These are phyloP conservation scores for Sitobion miscanthi DNA, from an alignment of 1,140 invertebrate genomes.

Conservation along the genomic window DNA sequence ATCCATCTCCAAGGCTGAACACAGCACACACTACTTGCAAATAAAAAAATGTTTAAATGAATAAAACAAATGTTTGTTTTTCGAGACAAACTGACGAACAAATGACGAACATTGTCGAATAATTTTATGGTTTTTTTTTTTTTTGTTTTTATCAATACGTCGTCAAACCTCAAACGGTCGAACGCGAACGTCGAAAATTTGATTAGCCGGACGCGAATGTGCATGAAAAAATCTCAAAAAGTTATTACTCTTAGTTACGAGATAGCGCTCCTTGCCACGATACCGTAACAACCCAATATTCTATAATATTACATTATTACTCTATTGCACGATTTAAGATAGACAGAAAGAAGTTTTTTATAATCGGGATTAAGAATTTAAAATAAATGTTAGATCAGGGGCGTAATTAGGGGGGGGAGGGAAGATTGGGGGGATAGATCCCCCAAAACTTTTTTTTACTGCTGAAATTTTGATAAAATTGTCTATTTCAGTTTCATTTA, in stretches of 20 bases:
- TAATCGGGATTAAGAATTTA: too few relatives aligned
- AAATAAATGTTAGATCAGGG: too few relatives aligned
- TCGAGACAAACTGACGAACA: not conserved
- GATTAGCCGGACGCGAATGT: not conserved
- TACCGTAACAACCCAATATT: not conserved
- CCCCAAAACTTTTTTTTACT: too few relatives aligned
- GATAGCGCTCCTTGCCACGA: not conserved
- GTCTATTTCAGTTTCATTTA: too few relatives aligned
- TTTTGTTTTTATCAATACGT: not conserved
- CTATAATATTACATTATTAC: too few relatives aligned
- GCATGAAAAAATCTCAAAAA: not conserved
- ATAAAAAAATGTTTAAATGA: not conserved
- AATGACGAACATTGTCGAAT: not conserved
- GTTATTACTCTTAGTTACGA: not conserved
- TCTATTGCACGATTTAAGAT: too few relatives aligned
- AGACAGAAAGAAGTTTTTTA: too few relatives aligned
- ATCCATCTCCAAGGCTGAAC: not conserved
- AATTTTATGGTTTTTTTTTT: not conserved
- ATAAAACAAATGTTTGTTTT: not conserved
- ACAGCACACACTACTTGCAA: not conserved
- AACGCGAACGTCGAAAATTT: not conserved
- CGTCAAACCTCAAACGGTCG: not conserved
- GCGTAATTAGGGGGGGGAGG: too few relatives aligned
- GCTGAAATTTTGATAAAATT: too few relatives aligned
- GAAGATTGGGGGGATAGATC: too few relatives aligned